Conservation (phyloP, 1,140 invertebrate species). For the Harpegnathos saltator region DNA sequence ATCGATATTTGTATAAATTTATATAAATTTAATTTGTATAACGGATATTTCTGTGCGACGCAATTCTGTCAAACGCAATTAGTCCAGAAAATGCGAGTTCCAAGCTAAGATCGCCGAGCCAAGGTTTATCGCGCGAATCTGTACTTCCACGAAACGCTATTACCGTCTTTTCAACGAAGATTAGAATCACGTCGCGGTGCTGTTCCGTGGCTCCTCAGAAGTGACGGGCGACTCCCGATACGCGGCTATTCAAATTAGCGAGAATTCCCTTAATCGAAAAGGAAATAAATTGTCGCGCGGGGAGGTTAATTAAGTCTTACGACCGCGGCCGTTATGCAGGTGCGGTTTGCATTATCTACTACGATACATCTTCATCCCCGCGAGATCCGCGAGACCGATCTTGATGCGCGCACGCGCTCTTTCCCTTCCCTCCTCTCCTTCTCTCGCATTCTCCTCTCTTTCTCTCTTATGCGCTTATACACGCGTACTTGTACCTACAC, state of each 20-base stretch:
- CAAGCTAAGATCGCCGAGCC: neutral
- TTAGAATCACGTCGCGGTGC: slow-evolving; percentile 32
- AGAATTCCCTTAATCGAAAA: slow-evolving; percentile 62
- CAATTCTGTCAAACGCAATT: neutral
- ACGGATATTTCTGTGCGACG: no score
- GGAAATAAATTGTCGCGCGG: slow-evolving; percentile 67
- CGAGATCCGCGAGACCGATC: slow-evolving; percentile 52
- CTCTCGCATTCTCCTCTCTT: neutral
- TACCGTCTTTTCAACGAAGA: slow-evolving; percentile 42
- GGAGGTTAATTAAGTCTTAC: slow-evolving; percentile 76
- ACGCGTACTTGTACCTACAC: slow-evolving; percentile 23
- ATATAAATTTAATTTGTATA: no score
- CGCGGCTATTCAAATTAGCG: slow-evolving; percentile 68
- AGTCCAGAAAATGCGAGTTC: neutral
- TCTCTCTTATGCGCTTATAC: neutral
- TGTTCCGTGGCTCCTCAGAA: slow-evolving; percentile 16
- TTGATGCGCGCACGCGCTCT: slow-evolving; percentile 9
- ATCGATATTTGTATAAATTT: no score
- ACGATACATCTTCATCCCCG: slow-evolving; percentile 74
- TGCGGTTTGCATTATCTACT: slow-evolving; percentile 68
- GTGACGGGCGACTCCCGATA: slow-evolving; percentile 15
- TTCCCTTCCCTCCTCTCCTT: neutral
- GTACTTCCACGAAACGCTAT: slow-evolving; percentile 35
- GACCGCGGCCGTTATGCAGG: slow-evolving; percentile 65
- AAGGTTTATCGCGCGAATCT: slow-evolving; percentile 2